Evolutionary conservation across 2,797 vertebrate genomes (phyloP).

Genomic region (Melanotaenia trifasciata): DNA sequence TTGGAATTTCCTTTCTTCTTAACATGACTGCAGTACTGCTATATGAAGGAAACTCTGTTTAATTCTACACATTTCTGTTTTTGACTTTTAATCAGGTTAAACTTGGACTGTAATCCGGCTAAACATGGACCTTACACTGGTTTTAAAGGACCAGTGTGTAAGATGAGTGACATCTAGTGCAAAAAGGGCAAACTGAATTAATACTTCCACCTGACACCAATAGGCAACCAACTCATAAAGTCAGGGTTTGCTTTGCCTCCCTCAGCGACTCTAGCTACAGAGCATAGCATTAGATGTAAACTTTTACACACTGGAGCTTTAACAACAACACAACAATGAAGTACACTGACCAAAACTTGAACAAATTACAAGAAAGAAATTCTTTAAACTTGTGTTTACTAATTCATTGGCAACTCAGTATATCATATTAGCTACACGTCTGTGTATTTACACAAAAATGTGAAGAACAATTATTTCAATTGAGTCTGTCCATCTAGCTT

Average conservation of each 20-base stretch:
- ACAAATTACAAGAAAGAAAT: neutral
- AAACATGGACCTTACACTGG: too few species aligned
- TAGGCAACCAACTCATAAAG: neutral
- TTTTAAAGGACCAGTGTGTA: neutral
- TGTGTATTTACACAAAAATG: neutral
- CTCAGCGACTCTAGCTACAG: too few species aligned
- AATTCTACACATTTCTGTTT: neutral
- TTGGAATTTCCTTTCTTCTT: too few species aligned
- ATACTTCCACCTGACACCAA: neutral
- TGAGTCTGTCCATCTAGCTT: neutral
- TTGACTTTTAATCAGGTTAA: neutral
- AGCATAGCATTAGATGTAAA: too few species aligned
- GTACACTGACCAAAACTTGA: neutral
- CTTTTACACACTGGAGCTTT: neutral
- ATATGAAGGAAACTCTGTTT: neutral
- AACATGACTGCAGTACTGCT: too few species aligned
- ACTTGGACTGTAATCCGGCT: too few species aligned
- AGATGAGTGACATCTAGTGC: neutral
- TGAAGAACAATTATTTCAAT: neutral
- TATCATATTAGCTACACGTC: too few species aligned
- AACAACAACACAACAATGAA: neutral
- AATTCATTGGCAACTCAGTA: neutral
- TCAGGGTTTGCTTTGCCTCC: neutral
- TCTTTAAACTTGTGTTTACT: neutral
- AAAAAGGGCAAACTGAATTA: neutral